Conservation (phyloP, 1,140 invertebrate genomes). For the Arion vulgaris region DNA sequence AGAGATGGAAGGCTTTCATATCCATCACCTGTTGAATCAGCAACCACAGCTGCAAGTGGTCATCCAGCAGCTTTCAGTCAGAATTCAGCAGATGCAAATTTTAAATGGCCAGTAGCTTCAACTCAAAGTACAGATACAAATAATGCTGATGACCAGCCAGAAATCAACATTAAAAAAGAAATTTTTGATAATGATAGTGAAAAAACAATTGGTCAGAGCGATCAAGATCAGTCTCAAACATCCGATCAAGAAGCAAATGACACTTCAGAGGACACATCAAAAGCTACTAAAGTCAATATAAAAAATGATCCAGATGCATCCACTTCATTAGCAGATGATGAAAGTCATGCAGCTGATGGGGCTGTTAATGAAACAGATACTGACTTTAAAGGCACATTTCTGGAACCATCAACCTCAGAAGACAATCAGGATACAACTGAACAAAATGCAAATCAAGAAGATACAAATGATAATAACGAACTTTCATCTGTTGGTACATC, state of each 20-base stretch:
- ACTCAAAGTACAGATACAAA: not conserved
- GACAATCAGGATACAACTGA: not conserved
- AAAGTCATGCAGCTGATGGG: not conserved
- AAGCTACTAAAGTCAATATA: not conserved
- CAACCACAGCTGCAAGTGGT: not conserved
- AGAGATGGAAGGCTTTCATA: not conserved
- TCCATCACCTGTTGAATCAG: not conserved
- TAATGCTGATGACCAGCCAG: not conserved
- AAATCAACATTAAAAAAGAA: slow-evolving; percentile 19
- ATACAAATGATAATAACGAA: not conserved
- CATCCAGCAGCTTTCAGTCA: not conserved
- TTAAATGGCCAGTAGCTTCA: slow-evolving; percentile 12
- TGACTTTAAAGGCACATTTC: slow-evolving; percentile 28
- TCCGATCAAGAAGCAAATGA: not conserved
- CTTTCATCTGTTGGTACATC: not conserved
- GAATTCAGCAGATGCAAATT: slow-evolving; percentile 6
- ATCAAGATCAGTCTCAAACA: not conserved
- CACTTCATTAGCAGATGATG: slow-evolving; percentile 3
- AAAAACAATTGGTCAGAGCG: not conserved
- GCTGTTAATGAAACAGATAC: not conserved
- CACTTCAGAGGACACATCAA: not conserved
- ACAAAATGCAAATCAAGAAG: not conserved
- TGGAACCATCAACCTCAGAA: slow-evolving; percentile 9
- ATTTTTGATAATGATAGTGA: slow-evolving; percentile 17
- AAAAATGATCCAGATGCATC: slow-evolving; percentile 23